phyloP scores from a whole-genome alignment of 2,113 vertebrate species.

The Calypte anna region DNA sequence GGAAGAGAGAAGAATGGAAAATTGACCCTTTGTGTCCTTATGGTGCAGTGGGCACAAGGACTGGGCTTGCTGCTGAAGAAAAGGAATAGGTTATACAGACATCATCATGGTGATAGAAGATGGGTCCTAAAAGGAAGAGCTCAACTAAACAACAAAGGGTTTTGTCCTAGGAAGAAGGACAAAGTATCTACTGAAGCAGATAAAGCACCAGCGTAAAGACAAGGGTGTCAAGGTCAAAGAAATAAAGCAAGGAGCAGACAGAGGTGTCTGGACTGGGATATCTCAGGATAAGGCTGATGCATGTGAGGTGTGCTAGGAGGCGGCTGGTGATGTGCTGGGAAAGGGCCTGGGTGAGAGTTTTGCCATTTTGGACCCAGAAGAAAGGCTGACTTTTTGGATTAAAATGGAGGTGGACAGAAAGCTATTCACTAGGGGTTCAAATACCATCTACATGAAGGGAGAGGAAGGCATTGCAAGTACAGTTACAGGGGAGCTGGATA shows the following conservation, averaged over 20 bases:
- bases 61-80: neutral
- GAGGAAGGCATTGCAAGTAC: neutral
- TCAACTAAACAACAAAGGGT: neutral
- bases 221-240: neutral
- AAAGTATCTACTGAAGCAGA: neutral
- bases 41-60: neutral
- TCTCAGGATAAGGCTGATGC: neutral
- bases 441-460: neutral
- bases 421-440: neutral
- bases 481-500: neutral
- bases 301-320: neutral
- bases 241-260: neutral
- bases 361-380: neutral
- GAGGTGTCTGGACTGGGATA: neutral
- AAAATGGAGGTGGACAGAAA: neutral
- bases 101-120: neutral
- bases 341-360: neutral
- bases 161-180: neutral
- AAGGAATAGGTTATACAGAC: neutral
- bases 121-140: neutral
- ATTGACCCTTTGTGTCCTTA: neutral
- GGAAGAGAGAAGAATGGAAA: neutral
- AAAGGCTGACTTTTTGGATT: neutral
- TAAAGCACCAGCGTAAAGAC: neutral
- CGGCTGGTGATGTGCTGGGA: neutral